A percentile compares a stretch with the other conserved stretches of the same genome.
phyloP scores from a whole-genome alignment of 2,888 invertebrate species.

The Holacanthella duospinosa region DNA sequence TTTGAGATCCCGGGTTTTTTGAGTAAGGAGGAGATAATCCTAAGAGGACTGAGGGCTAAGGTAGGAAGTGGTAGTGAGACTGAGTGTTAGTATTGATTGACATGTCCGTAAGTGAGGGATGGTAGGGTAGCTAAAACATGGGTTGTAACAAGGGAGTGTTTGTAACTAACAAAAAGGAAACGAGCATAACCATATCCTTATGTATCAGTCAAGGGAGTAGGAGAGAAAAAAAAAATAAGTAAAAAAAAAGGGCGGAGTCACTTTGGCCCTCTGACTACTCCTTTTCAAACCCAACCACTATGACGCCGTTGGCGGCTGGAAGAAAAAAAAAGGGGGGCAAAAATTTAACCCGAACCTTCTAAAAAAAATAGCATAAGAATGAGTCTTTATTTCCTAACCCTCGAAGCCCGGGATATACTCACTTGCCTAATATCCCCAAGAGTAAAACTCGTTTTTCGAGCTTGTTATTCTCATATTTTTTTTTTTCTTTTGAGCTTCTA shows the following conservation, averaged over 20 bases:
- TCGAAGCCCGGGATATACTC: conserved; percentile 20
- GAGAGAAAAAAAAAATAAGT: not conserved
- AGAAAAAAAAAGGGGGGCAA: too few relatives aligned
- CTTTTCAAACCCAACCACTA: conserved; percentile 31
- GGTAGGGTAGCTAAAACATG: conserved; percentile 28
- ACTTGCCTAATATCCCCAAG: conserved; percentile 26
- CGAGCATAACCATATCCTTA: conserved; percentile 34
- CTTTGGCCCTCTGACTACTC: conserved; percentile 23
- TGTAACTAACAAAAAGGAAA: conserved; percentile 30
- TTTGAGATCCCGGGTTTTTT: too few relatives aligned
- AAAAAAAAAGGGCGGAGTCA: conserved; percentile 8
- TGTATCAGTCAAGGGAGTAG: conserved; percentile 25
- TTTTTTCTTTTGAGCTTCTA: conserved; percentile 4
- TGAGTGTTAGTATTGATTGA: not conserved
- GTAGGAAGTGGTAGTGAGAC: too few relatives aligned
- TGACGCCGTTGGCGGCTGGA: conserved; percentile 35
- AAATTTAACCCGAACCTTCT: too few relatives aligned
- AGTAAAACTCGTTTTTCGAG: conserved; percentile 21
- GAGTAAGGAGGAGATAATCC: too few relatives aligned
- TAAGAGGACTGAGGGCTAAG: too few relatives aligned
- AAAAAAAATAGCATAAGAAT: too few relatives aligned
- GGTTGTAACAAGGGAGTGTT: conserved; percentile 36
- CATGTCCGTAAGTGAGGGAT: conserved; percentile 32
- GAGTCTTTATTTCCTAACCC: not conserved
- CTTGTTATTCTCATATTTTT: conserved; percentile 8